A percentile compares a stretch with the other conserved stretches of the same genome.
phyloP scores from a whole-genome alignment of 2,797 vertebrate species.

The Tiaroga cobitis region DNA sequence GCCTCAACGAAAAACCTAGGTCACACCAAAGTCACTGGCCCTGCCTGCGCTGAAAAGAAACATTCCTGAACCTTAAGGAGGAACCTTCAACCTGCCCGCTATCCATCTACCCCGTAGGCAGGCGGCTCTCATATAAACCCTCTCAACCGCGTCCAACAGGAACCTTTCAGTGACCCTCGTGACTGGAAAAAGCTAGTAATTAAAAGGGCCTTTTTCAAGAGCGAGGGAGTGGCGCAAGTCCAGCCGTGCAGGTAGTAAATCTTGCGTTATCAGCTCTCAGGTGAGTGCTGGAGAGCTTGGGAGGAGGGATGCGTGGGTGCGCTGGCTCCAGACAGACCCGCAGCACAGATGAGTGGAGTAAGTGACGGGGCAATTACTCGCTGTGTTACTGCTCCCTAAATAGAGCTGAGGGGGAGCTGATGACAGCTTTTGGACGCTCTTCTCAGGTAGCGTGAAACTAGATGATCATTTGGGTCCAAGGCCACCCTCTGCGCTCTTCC shows the following conservation, averaged over 20 bases:
- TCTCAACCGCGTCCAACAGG: slow-evolving; percentile 73
- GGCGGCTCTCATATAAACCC: slow-evolving; percentile 70
- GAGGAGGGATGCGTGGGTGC: slow-evolving; percentile 58
- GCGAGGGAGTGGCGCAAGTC: slow-evolving; percentile 60
- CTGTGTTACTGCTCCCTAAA: slow-evolving; percentile 56
- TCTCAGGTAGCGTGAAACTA: slow-evolving; percentile 53
- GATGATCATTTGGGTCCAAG: slow-evolving; percentile 32
- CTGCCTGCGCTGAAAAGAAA: slow-evolving; percentile 53
- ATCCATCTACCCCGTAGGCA: slow-evolving; percentile 55
- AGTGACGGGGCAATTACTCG: slow-evolving; percentile 60
- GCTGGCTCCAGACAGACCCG: slow-evolving; percentile 66
- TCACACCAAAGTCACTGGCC: slow-evolving; percentile 61
- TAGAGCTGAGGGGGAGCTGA: slow-evolving; percentile 35
- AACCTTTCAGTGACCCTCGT: slow-evolving; percentile 76
- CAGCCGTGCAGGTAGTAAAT: slow-evolving; percentile 72
- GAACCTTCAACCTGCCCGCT: slow-evolving; percentile 52
- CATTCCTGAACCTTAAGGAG: slow-evolving; percentile 57
- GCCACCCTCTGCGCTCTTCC: slow-evolving; percentile 42
- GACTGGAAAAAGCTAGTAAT: slow-evolving; percentile 77
- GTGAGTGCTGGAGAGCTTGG: slow-evolving; percentile 58
- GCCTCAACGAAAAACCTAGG: slow-evolving; percentile 56
- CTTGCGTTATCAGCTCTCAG: slow-evolving; percentile 61
- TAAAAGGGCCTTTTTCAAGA: slow-evolving; percentile 70
- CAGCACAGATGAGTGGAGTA: slow-evolving; percentile 55
- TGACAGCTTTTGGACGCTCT: slow-evolving; percentile 57